A percentile compares a stretch with the other conserved stretches of the same genome.
Evolutionary conservation across 2,113 vertebrate genomes (phyloP).

Genomic region (Syrrhaptes paradoxus): DNA sequence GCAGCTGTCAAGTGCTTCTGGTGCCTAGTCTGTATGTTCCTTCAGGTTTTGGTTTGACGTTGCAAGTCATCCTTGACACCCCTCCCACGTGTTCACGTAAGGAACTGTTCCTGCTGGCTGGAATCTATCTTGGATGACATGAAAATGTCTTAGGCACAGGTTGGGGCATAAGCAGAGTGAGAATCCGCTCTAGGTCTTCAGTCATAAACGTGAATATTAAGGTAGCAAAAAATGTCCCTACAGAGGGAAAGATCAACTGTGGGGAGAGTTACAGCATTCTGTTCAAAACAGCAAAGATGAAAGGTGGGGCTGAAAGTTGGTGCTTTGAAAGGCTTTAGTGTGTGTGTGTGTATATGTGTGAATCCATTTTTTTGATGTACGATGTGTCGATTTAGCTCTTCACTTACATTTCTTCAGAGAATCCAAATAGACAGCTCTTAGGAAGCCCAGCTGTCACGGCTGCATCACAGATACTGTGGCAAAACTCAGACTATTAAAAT

Average conservation of each 20-base stretch:
- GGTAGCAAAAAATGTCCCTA: background rate
- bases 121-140: background rate
- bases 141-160: background rate
- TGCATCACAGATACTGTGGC: background rate
- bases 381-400: background rate
- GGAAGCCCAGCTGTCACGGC: background rate
- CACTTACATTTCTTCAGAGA: background rate
- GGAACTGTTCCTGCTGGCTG: background rate
- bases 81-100: background rate
- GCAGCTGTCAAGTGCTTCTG: accelerated
- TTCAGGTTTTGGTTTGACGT: background rate
- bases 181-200: background rate
- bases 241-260: background rate
- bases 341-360: background rate
- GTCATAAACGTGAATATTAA: background rate
- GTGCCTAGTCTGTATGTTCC: background rate
- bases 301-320: background rate
- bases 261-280: background rate
- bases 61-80: background rate
- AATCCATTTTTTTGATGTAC: background rate
- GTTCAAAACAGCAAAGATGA: background rate
- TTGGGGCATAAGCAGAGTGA: background rate
- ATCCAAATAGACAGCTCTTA: background rate
- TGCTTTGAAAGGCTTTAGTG: background rate
- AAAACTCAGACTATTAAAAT: background rate